phyloP scores from a whole-genome alignment of 2,113 vertebrate species.

The Narcine bancroftii region DNA sequence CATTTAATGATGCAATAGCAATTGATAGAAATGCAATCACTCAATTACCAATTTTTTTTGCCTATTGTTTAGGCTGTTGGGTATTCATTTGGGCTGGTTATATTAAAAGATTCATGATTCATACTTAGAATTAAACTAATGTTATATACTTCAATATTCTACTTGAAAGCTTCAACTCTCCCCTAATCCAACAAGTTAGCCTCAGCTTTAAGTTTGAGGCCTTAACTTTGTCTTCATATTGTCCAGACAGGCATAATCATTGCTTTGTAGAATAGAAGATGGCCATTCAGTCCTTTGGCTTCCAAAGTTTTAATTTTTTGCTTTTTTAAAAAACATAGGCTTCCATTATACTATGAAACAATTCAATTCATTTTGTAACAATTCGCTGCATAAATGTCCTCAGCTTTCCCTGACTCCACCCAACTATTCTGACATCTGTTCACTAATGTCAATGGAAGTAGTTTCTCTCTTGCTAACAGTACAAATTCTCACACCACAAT shows the following conservation, averaged over 20 bases:
- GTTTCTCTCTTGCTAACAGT: background rate
- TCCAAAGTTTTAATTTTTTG: too few relatives aligned
- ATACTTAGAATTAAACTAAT: too few relatives aligned
- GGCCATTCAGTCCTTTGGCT: background rate
- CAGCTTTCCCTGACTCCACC: background rate
- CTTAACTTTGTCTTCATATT: background rate
- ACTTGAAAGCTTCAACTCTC: background rate
- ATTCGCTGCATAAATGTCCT: background rate
- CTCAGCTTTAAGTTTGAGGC: background rate
- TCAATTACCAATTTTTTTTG: background rate
- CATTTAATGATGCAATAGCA: background rate
- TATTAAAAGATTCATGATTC: background rate
- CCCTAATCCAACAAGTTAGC: background rate
- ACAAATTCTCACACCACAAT: background rate
- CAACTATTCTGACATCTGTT: background rate
- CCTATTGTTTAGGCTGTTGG: background rate
- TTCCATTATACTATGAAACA: background rate
- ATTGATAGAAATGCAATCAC: too few relatives aligned
- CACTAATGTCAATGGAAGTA: background rate
- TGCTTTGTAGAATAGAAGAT: background rate
- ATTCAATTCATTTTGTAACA: background rate
- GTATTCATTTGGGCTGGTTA: background rate
- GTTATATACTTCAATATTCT: too few relatives aligned
- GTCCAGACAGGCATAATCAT: background rate
- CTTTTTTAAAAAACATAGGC: too few relatives aligned